Evolutionary conservation across 2,888 invertebrate species (phyloP), one percentile per base, ranked within the genome.

Genomic region (Xestia sexstrigata): DNA sequence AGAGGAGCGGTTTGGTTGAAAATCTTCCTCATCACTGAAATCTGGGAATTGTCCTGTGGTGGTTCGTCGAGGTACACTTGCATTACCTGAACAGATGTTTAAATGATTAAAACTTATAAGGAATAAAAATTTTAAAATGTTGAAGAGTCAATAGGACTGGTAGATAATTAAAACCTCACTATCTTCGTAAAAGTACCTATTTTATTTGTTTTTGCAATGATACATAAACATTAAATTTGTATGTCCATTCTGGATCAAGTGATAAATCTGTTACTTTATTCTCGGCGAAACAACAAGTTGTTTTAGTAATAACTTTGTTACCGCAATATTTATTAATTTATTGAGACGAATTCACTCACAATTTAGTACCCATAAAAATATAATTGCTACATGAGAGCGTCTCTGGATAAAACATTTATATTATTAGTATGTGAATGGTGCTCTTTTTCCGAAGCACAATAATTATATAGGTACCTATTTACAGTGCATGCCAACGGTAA

Each of bases 1-100:
- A 97, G 90, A 0, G 96, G 96, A 0, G 92, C 94, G 0, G 96
- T 96, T 83, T 96, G 96, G 60, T 92, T 90, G 95, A 95, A 96
- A 77, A 96, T 93, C 78, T 90, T 93, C 20, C 87, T 88, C 1
- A 94, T 13, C 23, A 93, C 79, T 1, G 94, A 90, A 1, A 77
- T 84, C 5, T 91, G 85, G 0, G 84, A 76, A 9, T 77, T 84
- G 17, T 74, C 58, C 8, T 82, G 82, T 15, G 82, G 74, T 2
- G 83, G 26, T 42, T 95, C 95, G 8, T 95, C 94, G 26, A 93
- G 62, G 55, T 89, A 91, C 0, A 95, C 89, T 11, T 89, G 81
- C 62, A 82, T 81, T 0, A 95, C 91, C 95, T 95, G 82, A 63
- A 88, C 84, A 35, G 60, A 62, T 62, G 35, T 62, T 62, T 30